These are phyloP conservation scores for Leptoclinus maculatus DNA, from an alignment of 2,797 vertebrate species.

Conservation along the genomic window DNA sequence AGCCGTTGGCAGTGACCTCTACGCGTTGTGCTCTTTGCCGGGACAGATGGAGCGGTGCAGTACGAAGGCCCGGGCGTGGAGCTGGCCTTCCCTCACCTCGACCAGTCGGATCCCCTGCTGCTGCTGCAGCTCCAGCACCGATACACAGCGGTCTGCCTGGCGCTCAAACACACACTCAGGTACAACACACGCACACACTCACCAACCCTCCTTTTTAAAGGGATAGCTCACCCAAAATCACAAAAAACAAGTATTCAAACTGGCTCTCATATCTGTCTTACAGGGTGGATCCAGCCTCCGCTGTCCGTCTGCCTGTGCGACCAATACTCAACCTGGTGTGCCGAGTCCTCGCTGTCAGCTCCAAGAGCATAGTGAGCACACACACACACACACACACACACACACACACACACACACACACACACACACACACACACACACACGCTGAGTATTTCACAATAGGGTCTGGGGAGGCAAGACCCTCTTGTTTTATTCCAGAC, in stretches of 20 bases:
- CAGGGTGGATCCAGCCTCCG: constrained; percentile 88
- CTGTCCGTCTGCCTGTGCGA: constrained; percentile 88
- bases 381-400: not conserved
- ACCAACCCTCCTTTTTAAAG: not conserved
- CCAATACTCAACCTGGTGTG: constrained; percentile 90
- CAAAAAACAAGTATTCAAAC: not conserved
- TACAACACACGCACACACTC: constrained; percentile 36
- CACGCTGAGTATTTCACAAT: not conserved
- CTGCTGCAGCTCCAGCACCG: constrained; percentile 87
- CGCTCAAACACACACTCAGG: constrained; percentile 85
- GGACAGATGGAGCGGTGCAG: constrained; percentile 83
- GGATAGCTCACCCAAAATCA: not conserved
- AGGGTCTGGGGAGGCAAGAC: not conserved
- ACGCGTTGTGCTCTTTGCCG: not conserved
- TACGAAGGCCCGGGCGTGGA: constrained; percentile 89
- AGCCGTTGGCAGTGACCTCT: not conserved
- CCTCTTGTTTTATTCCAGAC: not conserved
- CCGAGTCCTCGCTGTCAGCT: constrained; percentile 85
- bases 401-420: not conserved
- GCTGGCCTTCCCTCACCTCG: constrained; percentile 79
- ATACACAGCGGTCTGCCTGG: constrained; percentile 86
- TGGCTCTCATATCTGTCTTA: not conserved
- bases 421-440: not conserved
- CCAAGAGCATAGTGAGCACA: constrained; percentile 87
- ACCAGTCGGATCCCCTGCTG: constrained; percentile 82